phyloP scores from a whole-genome alignment of 1,140 invertebrate species.

The Harpegnathos saltator region DNA sequence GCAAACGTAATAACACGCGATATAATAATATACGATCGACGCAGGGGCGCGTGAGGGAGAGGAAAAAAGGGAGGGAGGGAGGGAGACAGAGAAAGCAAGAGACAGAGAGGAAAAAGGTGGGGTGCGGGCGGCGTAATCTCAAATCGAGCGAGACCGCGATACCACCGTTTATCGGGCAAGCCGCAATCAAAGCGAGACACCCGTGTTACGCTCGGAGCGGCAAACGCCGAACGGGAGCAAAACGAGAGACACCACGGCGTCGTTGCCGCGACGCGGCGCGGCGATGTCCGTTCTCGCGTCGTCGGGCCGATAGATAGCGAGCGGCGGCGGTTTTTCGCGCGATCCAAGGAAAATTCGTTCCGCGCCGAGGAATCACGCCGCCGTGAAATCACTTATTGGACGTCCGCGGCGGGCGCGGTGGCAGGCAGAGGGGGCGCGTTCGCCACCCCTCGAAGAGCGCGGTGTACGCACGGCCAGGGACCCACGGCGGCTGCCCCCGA shows the following conservation, averaged over 20 bases:
- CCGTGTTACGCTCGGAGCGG: conserved; percentile 48
- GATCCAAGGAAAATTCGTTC: conserved; percentile 51
- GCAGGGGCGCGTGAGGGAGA: neutral
- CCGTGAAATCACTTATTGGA: conserved; percentile 71
- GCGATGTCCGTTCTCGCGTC: neutral
- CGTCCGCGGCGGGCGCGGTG: conserved; percentile 43
- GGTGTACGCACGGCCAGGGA: neutral
- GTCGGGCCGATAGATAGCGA: neutral
- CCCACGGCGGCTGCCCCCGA: neutral
- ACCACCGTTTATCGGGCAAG: conserved; percentile 34
- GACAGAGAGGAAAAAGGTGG: neutral
- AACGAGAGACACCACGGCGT: conserved; percentile 12
- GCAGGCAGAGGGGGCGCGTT: neutral
- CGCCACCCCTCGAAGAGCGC: conserved; percentile 28
- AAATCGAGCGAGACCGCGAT: conserved; percentile 54
- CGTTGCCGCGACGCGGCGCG: no score
- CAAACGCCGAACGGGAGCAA: conserved; percentile 32
- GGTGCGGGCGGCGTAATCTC: conserved; percentile 13
- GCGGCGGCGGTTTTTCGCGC: conserved; percentile 3
- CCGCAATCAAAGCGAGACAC: conserved; percentile 42
- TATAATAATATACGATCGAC: conserved; percentile 46
- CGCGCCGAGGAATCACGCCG: conserved; percentile 29
- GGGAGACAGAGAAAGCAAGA: conserved; percentile 6
- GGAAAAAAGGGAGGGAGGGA: neutral
- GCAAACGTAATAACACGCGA: conserved; percentile 36